These are phyloP conservation scores for Empis stercorea DNA, from an alignment of 2,888 invertebrate genomes.

Conservation along the genomic window DNA sequence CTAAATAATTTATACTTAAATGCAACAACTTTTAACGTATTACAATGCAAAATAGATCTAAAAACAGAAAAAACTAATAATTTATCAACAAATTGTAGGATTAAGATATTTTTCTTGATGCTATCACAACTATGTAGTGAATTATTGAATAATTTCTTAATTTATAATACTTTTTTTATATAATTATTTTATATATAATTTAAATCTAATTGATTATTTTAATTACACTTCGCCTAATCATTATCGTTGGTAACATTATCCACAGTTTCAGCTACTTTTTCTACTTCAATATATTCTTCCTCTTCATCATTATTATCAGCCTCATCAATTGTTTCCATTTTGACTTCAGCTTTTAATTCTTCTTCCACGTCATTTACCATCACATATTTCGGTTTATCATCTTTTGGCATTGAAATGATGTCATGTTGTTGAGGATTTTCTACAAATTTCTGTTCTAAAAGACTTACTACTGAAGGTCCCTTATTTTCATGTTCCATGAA, in stretches of 20 bases:
- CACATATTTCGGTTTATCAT: background rate
- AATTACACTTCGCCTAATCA: background rate
- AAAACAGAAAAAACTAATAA: no score
- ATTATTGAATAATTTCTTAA: no score
- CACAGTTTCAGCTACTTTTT: conserved; percentile 25
- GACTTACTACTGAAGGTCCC: background rate
- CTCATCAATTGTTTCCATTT: conserved; percentile 6
- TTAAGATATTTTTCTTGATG: no score
- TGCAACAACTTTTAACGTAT: no score
- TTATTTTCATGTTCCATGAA: conserved; percentile 43
- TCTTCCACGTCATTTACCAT: background rate
- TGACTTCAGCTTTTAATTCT: conserved; percentile 1
- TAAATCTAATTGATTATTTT: no score
- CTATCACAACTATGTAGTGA: no score
- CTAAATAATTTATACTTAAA: no score
- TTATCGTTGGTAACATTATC: conserved; percentile 1
- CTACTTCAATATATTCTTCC: conserved; percentile 36
- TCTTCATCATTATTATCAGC: conserved; percentile 22
- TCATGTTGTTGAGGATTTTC: background rate
- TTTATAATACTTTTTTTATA: no score
- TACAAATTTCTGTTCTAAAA: background rate
- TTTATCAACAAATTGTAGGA: no score
- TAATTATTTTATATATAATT: no score
- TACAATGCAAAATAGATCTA: no score
- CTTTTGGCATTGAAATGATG: background rate